Conservation (phyloP, 2,797 vertebrate genomes). For the Centroberyx gerrardi region DNA sequence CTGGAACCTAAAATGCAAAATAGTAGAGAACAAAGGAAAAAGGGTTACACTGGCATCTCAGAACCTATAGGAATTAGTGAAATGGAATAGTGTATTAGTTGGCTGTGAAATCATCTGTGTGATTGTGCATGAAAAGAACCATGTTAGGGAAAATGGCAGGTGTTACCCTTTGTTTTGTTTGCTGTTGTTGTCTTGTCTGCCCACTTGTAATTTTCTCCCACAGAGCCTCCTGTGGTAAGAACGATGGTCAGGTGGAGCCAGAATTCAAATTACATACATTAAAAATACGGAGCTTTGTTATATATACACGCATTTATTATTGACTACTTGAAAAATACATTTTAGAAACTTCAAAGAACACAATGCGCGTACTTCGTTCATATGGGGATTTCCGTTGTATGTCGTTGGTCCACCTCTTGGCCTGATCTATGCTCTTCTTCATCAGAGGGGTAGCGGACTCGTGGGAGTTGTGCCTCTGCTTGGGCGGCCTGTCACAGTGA, state of each 20-base stretch:
- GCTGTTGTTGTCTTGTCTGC: constrained; percentile 1
- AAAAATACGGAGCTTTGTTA: not conserved
- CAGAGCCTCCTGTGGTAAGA: constrained; percentile 9
- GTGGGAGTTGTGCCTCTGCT: not conserved
- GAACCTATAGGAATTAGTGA: not conserved
- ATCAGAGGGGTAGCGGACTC: constrained; percentile 22
- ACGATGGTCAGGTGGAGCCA: constrained; percentile 6
- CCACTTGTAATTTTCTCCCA: constrained; percentile 56
- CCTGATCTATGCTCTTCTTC: constrained; percentile 35
- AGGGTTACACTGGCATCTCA: not conserved
- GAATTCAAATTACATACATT: not conserved
- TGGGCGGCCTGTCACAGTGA: not conserved
- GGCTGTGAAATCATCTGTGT: not conserved
- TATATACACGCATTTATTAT: not conserved
- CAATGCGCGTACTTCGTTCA: constrained; percentile 28
- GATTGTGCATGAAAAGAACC: not conserved
- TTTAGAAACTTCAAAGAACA: constrained; percentile 17
- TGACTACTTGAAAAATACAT: not conserved
- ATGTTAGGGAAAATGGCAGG: not conserved
- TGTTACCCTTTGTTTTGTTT: constrained; percentile 29
- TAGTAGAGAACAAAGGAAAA: not conserved
- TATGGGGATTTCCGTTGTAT: not conserved
- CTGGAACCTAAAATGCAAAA: not conserved
- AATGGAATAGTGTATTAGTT: not conserved
- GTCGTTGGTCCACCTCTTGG: constrained; percentile 11